A percentile compares a stretch with the other conserved stretches of the same genome.
These are phyloP conservation scores for Mesorhabditis belari DNA, from an alignment of 2,888 invertebrate genomes.

Conservation along the genomic window DNA sequence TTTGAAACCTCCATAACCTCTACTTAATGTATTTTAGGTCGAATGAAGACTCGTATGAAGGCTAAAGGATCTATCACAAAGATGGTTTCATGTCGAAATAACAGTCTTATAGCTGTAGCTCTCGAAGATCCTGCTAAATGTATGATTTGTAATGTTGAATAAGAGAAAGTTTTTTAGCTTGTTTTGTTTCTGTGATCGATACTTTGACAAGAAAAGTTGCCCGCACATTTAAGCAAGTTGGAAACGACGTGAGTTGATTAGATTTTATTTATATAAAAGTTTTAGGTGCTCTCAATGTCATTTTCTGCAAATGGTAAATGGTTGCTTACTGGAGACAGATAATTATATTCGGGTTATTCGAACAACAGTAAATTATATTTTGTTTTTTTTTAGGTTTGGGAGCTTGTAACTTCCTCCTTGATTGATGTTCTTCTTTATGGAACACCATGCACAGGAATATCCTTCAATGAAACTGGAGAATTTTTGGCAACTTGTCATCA, in stretches of 20 bases:
- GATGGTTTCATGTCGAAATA: constrained; percentile 51
- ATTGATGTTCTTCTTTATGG: constrained; percentile 64
- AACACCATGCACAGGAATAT: constrained; percentile 74
- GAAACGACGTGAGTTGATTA: constrained; percentile 70
- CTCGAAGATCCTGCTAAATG: constrained; percentile 69
- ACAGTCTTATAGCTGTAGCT: constrained; percentile 71
- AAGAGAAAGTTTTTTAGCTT: background rate
- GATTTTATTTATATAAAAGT: constrained; percentile 59
- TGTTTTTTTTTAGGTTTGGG: constrained; percentile 70
- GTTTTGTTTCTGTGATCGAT: background rate
- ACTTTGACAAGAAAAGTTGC: constrained; percentile 70
- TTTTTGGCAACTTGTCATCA: constrained; percentile 82
- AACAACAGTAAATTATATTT: constrained; percentile 57
- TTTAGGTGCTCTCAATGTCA: constrained; percentile 70
- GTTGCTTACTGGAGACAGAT: constrained; percentile 79
- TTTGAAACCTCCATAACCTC: background rate
- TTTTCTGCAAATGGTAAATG: constrained; percentile 83
- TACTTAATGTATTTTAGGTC: constrained; percentile 3
- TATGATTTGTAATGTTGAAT: background rate
- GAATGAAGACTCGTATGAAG: constrained; percentile 6
- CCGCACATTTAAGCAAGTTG: constrained; percentile 74
- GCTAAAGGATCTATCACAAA: constrained; percentile 7
- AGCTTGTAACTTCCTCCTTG: constrained; percentile 61
- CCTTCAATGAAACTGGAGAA: constrained; percentile 83
- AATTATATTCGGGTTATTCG: constrained; percentile 69